phyloP scores from a whole-genome alignment of 53 echinoderm and acorn worm genomes.

The Patiria pectinifera region DNA sequence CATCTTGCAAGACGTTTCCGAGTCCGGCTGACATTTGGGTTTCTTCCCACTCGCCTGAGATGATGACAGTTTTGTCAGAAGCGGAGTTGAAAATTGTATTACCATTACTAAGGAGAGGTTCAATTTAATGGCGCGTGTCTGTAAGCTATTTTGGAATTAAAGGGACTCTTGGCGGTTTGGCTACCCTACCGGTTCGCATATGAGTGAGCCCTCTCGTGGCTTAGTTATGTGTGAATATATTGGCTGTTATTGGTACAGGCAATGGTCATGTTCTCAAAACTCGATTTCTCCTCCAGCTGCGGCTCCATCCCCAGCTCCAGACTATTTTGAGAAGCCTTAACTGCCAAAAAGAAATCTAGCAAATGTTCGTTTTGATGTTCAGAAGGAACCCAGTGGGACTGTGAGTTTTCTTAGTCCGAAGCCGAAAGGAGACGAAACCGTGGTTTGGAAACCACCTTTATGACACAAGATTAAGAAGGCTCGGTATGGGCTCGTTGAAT shows the following conservation, averaged over 20 bases:
- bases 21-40: slow-evolving; percentile 19
- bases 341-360: no score
- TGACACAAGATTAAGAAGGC: no score
- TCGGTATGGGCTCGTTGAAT: no score
- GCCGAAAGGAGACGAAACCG: no score
- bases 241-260: neutral
- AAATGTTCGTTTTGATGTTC: no score
- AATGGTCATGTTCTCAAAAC: neutral
- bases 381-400: no score
- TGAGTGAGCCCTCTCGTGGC: neutral
- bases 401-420: no score
- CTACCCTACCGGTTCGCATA: neutral
- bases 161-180: neutral
- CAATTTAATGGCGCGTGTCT: slow-evolving; percentile 2
- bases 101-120: neutral
- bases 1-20: neutral
- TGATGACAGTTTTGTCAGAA: slow-evolving; percentile 21
- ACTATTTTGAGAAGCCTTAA: no score
- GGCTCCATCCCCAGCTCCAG: no score
- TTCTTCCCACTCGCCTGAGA: neutral
- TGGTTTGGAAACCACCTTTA: no score
- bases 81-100: neutral
- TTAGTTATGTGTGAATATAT: neutral
- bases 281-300: no score
- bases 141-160: neutral